Conservation (phyloP, 2,888 invertebrate species). For the Nowickia ferox region DNA sequence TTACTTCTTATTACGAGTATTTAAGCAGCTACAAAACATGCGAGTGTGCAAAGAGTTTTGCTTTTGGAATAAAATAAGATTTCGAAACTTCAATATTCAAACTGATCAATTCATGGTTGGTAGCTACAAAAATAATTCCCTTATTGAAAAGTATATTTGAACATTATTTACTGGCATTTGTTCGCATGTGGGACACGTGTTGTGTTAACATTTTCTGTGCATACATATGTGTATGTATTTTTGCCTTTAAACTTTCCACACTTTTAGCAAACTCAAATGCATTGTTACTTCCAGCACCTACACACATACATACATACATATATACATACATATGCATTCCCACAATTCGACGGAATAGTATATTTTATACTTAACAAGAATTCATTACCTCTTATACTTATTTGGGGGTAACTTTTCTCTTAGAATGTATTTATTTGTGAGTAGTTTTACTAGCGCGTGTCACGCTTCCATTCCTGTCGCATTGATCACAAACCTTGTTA, state of each 20-base stretch:
- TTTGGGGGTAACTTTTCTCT: conserved; percentile 47
- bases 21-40: no score
- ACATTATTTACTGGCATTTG: conserved; percentile 55
- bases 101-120: background rate
- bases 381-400: background rate
- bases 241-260: background rate
- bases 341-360: conserved; percentile 1
- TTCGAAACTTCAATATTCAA: background rate
- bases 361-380: conserved; percentile 25
- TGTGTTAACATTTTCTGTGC: background rate
- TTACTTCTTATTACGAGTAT: no score
- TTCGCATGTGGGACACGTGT: conserved; percentile 71
- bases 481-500: conserved; percentile 57
- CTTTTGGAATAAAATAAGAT: no score
- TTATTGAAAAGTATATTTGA: conserved; percentile 20
- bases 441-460: conserved; percentile 62
- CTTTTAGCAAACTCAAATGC: conserved; percentile 17
- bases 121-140: background rate
- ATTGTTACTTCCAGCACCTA: conserved; percentile 33
- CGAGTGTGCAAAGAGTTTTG: no score
- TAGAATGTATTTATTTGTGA: conserved; percentile 48
- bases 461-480: conserved; percentile 51
- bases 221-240: background rate
- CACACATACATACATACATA: background rate
- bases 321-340: background rate